These are phyloP conservation scores for Leiothrix lutea DNA, from an alignment of 2,113 vertebrate species.

Conservation along the genomic window DNA sequence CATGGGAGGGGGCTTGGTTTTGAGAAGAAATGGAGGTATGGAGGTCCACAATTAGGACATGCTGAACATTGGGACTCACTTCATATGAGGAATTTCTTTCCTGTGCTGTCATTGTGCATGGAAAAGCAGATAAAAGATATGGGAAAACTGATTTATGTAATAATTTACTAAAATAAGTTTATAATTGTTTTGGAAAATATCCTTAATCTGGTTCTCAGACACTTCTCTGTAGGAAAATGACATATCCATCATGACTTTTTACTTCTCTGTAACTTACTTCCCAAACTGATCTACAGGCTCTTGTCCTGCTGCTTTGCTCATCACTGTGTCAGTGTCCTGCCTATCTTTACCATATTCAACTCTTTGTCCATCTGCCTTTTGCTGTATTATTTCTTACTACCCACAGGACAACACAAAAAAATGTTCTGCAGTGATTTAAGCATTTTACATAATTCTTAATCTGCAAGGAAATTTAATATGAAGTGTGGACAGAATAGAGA, in stretches of 20 bases:
- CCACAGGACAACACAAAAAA: not conserved
- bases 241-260: not conserved
- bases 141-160: not conserved
- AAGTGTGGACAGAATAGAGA: not conserved
- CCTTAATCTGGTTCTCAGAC: not conserved
- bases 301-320: not conserved
- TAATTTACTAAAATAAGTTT: not conserved
- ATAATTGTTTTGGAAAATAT: not conserved
- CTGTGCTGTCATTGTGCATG: not conserved
- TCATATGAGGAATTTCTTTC: not conserved
- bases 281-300: not conserved
- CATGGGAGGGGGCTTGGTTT: not conserved
- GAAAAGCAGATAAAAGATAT: not conserved
- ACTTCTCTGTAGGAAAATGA: not conserved
- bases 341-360: not conserved
- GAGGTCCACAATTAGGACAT: not conserved
- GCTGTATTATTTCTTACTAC: not conserved
- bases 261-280: not conserved
- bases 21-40: not conserved
- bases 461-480: not conserved
- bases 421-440: not conserved
- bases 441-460: slow-evolving; percentile 10
- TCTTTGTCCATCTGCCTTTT: not conserved
- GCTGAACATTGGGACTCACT: not conserved
- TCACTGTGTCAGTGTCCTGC: not conserved